phyloP scores from a whole-genome alignment of 2,797 vertebrate species.

The Phoxinus dragarum region DNA sequence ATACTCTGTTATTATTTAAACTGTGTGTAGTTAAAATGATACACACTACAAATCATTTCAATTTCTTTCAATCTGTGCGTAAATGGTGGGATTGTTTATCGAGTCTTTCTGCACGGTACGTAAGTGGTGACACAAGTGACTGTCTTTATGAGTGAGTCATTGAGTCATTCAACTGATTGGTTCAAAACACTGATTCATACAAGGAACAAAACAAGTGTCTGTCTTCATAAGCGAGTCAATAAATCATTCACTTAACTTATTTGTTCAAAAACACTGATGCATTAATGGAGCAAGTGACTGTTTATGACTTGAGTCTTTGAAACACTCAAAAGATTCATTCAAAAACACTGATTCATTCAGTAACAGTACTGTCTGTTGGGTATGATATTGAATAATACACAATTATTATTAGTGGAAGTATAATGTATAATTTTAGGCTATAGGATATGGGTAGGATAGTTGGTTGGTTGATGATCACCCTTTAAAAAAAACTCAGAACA shows the following conservation, averaged over 20 bases:
- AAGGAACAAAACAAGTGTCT: background rate
- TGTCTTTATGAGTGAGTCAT: background rate
- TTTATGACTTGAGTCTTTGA: background rate
- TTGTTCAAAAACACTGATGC: background rate
- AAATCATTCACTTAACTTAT: background rate
- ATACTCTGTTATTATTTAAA: background rate
- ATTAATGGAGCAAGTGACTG: background rate
- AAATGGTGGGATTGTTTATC: background rate
- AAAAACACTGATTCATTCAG: background rate
- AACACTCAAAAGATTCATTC: background rate
- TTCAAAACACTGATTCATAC: conserved; percentile 9
- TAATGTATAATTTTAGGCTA: too few species aligned
- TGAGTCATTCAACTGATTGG: background rate
- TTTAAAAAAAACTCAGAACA: too few species aligned
- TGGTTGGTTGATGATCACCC: too few species aligned
- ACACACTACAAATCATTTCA: background rate
- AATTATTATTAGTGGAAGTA: too few species aligned
- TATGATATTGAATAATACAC: background rate
- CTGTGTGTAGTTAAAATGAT: background rate
- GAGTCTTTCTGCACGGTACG: background rate
- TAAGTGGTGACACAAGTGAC: too few species aligned
- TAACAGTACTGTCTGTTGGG: background rate
- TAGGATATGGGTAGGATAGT: too few species aligned
- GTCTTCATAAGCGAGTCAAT: background rate
- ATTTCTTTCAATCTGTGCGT: background rate